phyloP scores from a whole-genome alignment of 2,113 vertebrate species.

The Cygnus atratus region DNA sequence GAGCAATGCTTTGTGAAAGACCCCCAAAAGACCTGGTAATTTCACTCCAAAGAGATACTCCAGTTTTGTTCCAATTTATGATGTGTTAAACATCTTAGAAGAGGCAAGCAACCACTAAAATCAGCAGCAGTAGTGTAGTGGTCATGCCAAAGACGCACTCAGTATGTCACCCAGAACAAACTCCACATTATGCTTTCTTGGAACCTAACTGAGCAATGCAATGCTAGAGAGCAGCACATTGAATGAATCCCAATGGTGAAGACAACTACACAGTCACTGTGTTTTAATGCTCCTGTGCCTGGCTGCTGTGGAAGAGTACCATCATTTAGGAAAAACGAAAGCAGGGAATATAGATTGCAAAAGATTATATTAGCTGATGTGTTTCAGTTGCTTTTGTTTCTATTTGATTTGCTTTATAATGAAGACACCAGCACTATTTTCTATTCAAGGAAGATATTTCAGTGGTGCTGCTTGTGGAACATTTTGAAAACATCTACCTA shows the following conservation, averaged over 20 bases:
- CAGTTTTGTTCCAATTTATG: not conserved
- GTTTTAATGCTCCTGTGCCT: not conserved
- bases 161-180: not conserved
- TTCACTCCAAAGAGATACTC: not conserved
- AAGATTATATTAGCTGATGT: not conserved
- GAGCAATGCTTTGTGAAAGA: not conserved
- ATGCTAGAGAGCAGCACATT: not conserved
- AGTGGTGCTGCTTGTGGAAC: not conserved
- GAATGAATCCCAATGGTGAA: not conserved
- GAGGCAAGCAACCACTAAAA: not conserved
- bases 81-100: not conserved
- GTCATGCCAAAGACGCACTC: not conserved
- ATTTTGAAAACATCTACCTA: not conserved
- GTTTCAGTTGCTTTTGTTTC: not conserved
- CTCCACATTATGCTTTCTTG: not conserved
- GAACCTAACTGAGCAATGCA: not conserved
- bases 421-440: not conserved
- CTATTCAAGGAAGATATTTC: not conserved
- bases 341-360: not conserved
- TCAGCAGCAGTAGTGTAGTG: accelerated
- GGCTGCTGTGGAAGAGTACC: not conserved
- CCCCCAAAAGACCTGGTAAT: not conserved
- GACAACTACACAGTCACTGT: not conserved
- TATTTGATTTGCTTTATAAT: not conserved
- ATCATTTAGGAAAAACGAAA: not conserved